A percentile compares a stretch with the other conserved stretches of the same genome.
Evolutionary conservation across 1,140 invertebrate species (phyloP).

Genomic region (Palaemon carinicauda): DNA sequence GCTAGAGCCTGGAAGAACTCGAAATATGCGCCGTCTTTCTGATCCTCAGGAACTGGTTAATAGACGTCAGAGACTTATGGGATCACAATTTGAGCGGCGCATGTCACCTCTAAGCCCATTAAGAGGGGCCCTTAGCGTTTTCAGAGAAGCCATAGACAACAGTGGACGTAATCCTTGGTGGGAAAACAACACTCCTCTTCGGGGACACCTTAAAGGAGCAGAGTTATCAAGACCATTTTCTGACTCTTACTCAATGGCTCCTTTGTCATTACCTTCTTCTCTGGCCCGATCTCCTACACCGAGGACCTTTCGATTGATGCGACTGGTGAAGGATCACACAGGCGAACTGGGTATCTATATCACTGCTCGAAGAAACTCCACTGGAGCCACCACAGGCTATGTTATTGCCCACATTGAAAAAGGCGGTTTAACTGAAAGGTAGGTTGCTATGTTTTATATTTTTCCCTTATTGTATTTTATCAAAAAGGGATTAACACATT

Average conservation of each 20-base stretch:
- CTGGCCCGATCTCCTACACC: constrained; percentile 42
- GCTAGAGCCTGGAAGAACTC: constrained; percentile 36
- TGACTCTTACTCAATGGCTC: constrained; percentile 35
- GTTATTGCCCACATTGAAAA: constrained; percentile 84
- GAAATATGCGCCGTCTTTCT: constrained; percentile 37
- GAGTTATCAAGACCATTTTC: neutral
- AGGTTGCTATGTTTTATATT: constrained; percentile 60
- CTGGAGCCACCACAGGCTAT: constrained; percentile 78
- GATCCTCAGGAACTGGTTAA: constrained; percentile 50
- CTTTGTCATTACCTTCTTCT: constrained; percentile 35
- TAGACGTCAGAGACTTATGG: constrained; percentile 50
- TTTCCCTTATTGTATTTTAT: neutral
- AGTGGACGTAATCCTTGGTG: constrained; percentile 1
- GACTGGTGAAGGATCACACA: constrained; percentile 73
- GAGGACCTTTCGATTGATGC: constrained; percentile 70
- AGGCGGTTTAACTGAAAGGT: constrained; percentile 80
- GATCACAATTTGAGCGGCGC: constrained; percentile 50
- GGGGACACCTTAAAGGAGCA: constrained; percentile 27
- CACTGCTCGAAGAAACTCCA: constrained; percentile 75
- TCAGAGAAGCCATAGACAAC: constrained; percentile 8
- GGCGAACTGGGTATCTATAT: constrained; percentile 86
- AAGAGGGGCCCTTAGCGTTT: constrained; percentile 30
- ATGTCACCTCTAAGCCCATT: constrained; percentile 39
- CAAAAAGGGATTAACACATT: too few species aligned
- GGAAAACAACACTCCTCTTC: constrained; percentile 33